Base-by-base conservation (phyloP, 1,140 invertebrate species). In the Anagrus nilaparvatae region DNA sequence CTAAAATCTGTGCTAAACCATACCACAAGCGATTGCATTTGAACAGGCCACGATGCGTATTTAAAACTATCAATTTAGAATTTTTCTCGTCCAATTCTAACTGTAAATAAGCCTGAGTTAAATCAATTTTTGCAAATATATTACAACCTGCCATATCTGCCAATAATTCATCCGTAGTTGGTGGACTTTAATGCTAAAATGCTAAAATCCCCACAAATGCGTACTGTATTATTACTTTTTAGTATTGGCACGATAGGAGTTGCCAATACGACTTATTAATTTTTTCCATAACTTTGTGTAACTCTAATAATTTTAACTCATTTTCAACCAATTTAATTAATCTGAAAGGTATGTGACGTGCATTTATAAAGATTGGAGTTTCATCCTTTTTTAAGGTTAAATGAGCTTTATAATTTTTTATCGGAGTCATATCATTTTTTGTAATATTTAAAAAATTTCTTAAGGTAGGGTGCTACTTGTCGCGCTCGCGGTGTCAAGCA, bases 191-290 rank as follows among this genome's bases (percentile, higher is more conserved):
- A 4, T 50, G 61, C 47, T 1, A 12, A 7, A 27, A 27, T 27
- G 24, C 24, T 27, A 12, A 7, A 27, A 27, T 27, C 24, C 24
- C 24, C 55, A 53, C 67, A 70, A 27, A 72, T 51, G 14, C 69
- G 23, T 14, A 60, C 48, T 3, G 45, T 47, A 8, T 60, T 61
- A 46, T 62, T 55, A 18, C 47, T 52, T 52, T 74, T 74, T 24
- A 63, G 21, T 6, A 74, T 61, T 0, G 66, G 50, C 0, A 72
- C 69, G 5, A 74, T 50, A 3, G 66, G 63, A 17, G 65, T 58
- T 5, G 56, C 67, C 60, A 72, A 59, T 32, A 6, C 13, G 16
- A 32, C 8, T 6, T 32, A 7, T 32, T 13, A 32, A 32, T 16
- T 32, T 32, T 32, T 32, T n/a, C 14, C 16, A 32, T 9, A 27